These are phyloP conservation scores for Montipora capricornis DNA, from an alignment of 64 coral and sea anemone genomes.

Conservation along the genomic window DNA sequence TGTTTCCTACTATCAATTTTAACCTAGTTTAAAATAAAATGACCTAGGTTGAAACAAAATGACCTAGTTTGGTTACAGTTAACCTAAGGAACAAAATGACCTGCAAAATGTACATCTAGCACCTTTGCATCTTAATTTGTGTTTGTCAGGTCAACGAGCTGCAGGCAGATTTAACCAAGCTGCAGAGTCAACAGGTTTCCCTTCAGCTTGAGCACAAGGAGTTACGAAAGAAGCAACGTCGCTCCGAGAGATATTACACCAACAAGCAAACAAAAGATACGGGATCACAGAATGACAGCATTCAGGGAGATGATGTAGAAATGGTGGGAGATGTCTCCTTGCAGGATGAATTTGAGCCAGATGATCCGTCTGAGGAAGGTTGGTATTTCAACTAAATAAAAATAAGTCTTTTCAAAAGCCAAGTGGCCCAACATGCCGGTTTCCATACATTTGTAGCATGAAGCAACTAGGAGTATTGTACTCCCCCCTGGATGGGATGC, in stretches of 20 bases:
- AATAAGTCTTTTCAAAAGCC: too few relatives aligned
- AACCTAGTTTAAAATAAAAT: too few relatives aligned
- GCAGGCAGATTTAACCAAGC: constrained; percentile 55
- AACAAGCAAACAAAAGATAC: constrained; percentile 79
- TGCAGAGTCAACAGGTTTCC: constrained; percentile 80
- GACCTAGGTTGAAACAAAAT: too few relatives aligned
- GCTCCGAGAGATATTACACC: constrained; percentile 92
- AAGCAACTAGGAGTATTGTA: too few relatives aligned
- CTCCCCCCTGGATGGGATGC: too few relatives aligned
- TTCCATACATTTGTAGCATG: too few relatives aligned
- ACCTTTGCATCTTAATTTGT: not conserved
- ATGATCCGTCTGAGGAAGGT: constrained; percentile 76
- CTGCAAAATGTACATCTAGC: too few relatives aligned
- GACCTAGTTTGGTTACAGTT: too few relatives aligned
- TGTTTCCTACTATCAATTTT: too few relatives aligned
- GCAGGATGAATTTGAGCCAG: constrained; percentile 36
- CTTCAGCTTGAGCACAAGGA: constrained; percentile 89
- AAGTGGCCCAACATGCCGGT: too few relatives aligned
- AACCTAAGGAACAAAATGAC: too few relatives aligned
- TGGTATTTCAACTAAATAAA: not conserved
- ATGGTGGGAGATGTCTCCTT: constrained; percentile 66
- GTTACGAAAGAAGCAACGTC: constrained; percentile 90
- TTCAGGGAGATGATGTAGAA: constrained; percentile 42
- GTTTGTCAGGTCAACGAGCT: constrained; percentile 49
- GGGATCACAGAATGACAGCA: constrained; percentile 39